phyloP scores from a whole-genome alignment of 2,113 vertebrate genomes.

The Pelecanoides urinatrix region DNA sequence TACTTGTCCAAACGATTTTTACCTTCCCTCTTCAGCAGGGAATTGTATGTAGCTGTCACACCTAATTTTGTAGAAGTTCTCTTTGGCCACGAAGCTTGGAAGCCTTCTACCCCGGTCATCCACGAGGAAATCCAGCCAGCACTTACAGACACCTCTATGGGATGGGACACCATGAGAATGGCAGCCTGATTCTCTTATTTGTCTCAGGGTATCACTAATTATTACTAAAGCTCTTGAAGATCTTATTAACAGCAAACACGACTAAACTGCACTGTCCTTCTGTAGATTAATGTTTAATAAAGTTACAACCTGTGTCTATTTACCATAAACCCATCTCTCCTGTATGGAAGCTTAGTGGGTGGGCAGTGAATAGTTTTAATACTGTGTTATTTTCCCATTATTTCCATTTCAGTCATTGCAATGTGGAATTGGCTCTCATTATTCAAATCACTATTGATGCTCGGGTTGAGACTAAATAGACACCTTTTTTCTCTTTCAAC shows the following conservation, averaged over 20 bases:
- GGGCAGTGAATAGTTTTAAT: background rate
- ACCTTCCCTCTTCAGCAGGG: background rate
- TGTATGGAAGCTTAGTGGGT: background rate
- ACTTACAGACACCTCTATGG: background rate
- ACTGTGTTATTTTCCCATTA: background rate
- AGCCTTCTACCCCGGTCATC: background rate
- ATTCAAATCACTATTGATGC: background rate
- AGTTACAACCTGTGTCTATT: background rate
- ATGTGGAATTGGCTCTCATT: background rate
- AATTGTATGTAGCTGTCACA: background rate
- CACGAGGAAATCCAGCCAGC: constrained; percentile 3
- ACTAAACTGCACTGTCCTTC: background rate
- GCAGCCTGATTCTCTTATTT: background rate
- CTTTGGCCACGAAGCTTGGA: background rate
- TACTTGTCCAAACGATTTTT: background rate
- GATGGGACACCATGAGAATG: background rate
- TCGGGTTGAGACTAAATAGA: background rate
- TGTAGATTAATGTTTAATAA: background rate
- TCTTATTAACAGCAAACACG: background rate
- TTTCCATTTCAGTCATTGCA: constrained; percentile 27
- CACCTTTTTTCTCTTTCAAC: background rate
- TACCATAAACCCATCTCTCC: background rate
- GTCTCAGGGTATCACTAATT: background rate
- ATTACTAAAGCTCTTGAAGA: background rate
- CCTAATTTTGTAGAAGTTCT: background rate